Percentiles rank a stretch among this genome's conserved stretches.
phyloP scores from a whole-genome alignment of 2,797 vertebrate genomes.

The Melanotaenia maccullochi region DNA sequence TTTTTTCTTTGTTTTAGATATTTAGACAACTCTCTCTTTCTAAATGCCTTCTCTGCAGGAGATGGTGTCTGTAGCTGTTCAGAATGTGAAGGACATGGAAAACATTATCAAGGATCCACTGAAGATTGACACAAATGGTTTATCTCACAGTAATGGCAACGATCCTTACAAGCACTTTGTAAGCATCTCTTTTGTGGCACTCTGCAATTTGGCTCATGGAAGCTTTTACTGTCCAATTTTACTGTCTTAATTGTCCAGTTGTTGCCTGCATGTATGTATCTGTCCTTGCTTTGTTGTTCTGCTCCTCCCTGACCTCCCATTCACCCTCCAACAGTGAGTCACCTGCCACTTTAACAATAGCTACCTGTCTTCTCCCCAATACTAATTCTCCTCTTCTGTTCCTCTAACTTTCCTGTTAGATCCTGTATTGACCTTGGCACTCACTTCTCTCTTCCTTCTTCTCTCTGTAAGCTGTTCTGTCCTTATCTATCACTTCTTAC shows the following conservation, averaged over 20 bases:
- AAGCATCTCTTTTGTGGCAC: conserved; percentile 72
- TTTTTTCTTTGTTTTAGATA: not conserved
- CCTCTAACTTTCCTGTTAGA: conserved; percentile 11
- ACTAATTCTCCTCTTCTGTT: conserved; percentile 14
- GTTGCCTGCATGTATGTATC: not conserved
- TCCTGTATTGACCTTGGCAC: not conserved
- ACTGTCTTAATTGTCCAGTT: not conserved
- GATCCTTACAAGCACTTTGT: conserved; percentile 89
- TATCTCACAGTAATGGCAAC: conserved; percentile 67
- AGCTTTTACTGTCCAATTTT: not conserved
- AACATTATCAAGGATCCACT: conserved; percentile 83
- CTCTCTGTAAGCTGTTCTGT: conserved; percentile 7
- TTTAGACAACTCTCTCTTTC: not conserved
- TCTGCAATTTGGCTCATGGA: not conserved
- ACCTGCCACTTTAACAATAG: conserved; percentile 20
- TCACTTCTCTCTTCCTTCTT: conserved; percentile 5
- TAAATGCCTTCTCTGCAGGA: conserved; percentile 80
- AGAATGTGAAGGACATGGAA: conserved; percentile 83
- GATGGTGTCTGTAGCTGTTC: conserved; percentile 84
- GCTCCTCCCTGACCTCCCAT: conserved; percentile 15
- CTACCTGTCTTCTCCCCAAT: conserved; percentile 20
- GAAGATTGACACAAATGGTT: conserved; percentile 67
- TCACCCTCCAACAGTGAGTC: conserved; percentile 21
- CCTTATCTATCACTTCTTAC: not conserved
- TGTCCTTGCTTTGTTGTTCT: conserved; percentile 4